Conservation (phyloP, 2,888 invertebrate species). For the Bombyx huttoni region DNA sequence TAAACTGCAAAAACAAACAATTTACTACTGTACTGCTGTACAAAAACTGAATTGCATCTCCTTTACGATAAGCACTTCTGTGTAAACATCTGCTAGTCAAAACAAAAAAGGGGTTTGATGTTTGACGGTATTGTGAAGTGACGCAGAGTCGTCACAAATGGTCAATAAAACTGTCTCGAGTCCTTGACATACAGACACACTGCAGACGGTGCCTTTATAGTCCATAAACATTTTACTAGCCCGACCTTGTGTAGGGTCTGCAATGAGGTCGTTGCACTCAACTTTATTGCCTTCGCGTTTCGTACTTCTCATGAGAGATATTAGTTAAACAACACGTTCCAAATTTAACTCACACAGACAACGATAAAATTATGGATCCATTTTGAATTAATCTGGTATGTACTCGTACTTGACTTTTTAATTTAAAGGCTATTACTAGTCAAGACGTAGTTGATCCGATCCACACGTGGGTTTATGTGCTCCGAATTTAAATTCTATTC, state of each 20-base stretch:
- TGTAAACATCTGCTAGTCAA: constrained; percentile 1
- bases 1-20: neutral
- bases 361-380: neutral
- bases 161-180: constrained; percentile 64
- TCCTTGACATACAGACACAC: constrained; percentile 69
- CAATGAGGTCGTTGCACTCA: constrained; percentile 66
- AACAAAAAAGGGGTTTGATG: constrained; percentile 30
- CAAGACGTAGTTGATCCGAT: neutral
- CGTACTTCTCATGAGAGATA: neutral
- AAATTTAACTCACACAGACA: neutral
- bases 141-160: constrained; percentile 38
- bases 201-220: constrained; percentile 67
- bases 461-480: neutral
- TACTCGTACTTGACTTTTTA: too few relatives aligned
- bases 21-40: neutral
- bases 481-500: neutral
- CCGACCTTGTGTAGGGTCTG: constrained; percentile 67
- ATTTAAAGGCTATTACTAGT: neutral
- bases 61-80: neutral
- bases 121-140: constrained; percentile 36
- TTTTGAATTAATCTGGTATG: too few relatives aligned
- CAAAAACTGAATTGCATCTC: neutral
- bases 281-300: constrained; percentile 35
- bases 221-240: constrained; percentile 72
- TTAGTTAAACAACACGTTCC: neutral